These are phyloP conservation scores for Palythoa grandiflora DNA, from an alignment of 92 coral and sea anemone species.

Conservation along the genomic window DNA sequence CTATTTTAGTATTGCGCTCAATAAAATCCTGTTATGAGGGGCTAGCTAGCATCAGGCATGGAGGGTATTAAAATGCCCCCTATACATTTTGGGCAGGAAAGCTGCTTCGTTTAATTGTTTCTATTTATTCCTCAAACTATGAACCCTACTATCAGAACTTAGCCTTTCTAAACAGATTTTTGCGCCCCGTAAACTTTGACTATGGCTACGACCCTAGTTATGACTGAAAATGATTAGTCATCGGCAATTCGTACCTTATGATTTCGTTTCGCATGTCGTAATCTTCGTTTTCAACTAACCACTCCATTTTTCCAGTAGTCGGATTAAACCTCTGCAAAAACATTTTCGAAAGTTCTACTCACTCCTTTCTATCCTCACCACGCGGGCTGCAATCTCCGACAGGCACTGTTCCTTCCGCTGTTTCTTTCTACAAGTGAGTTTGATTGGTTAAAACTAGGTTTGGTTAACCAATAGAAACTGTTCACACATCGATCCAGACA, in stretches of 20 bases:
- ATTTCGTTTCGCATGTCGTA: conserved; percentile 89
- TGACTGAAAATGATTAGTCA: neutral
- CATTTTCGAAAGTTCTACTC: conserved; percentile 48
- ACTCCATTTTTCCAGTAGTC: conserved; percentile 94
- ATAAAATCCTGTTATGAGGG: too few species aligned
- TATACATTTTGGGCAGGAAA: too few species aligned
- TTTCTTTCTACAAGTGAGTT: neutral
- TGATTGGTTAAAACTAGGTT: neutral
- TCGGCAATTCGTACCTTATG: conserved; percentile 65
- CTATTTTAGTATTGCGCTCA: too few species aligned
- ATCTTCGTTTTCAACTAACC: conserved; percentile 89
- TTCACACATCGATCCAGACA: neutral
- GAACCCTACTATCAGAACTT: too few species aligned
- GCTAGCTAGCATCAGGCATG: too few species aligned
- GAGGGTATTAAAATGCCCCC: too few species aligned
- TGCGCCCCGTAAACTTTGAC: too few species aligned
- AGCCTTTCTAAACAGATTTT: too few species aligned
- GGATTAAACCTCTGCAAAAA: conserved; percentile 87
- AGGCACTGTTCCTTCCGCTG: neutral
- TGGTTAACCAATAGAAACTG: conserved; percentile 2
- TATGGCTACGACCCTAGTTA: neutral
- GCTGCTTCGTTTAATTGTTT: too few species aligned
- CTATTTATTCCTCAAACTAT: too few species aligned
- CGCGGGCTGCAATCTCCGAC: conserved; percentile 15
- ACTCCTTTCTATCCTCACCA: neutral